Conservation (phyloP, 2,888 invertebrate genomes). For the Eristalis arbustorum region DNA sequence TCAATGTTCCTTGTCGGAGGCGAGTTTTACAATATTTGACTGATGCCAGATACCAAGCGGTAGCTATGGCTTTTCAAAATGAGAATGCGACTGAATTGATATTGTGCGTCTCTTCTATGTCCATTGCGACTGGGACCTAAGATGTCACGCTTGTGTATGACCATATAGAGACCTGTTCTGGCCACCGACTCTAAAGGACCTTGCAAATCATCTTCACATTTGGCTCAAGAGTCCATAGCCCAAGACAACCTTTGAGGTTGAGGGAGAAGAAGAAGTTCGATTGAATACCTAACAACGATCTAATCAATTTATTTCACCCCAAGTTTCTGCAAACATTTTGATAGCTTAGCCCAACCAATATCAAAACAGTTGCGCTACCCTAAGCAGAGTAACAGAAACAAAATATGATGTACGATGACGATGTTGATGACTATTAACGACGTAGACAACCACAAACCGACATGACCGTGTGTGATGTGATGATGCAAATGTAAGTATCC, state of each 20-base stretch:
- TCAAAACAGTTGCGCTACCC: background rate
- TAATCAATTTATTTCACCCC: background rate
- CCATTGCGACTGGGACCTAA: too few species aligned
- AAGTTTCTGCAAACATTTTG: background rate
- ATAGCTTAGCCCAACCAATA: background rate
- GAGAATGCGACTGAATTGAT: too few species aligned
- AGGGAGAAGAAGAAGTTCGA: background rate
- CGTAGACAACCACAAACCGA: constrained; percentile 47
- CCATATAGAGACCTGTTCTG: too few species aligned
- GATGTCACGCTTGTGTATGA: too few species aligned
- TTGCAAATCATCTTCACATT: too few species aligned
- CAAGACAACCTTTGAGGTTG: background rate
- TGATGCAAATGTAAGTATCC: constrained; percentile 62
- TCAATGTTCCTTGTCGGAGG: too few species aligned
- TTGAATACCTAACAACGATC: background rate
- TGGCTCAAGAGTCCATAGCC: background rate
- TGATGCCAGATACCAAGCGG: too few species aligned
- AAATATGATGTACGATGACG: constrained; percentile 25
- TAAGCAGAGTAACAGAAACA: background rate
- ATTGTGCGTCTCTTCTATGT: too few species aligned
- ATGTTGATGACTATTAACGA: constrained; percentile 48
- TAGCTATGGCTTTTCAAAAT: too few species aligned
- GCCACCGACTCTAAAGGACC: too few species aligned
- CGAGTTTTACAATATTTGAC: too few species aligned
- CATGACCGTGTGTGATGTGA: constrained; percentile 63